phyloP scores from a whole-genome alignment of 2,888 invertebrate species.

The Andricus quercusramuli region DNA sequence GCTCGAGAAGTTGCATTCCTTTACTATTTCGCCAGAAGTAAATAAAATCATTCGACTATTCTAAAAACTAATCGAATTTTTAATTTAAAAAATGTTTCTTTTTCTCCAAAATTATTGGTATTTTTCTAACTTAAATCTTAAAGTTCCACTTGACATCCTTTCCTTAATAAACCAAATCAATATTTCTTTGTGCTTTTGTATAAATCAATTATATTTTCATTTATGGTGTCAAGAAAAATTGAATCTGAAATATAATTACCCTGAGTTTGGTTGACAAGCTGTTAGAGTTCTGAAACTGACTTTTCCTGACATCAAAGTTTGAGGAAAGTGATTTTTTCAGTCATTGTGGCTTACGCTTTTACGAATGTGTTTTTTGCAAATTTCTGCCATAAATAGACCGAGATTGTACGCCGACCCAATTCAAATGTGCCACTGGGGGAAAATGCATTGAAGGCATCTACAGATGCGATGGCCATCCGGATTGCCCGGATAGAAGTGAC shows the following conservation, averaged over 20 bases:
- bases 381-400: conserved; percentile 70
- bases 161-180: neutral
- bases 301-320: neutral
- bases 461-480: conserved; percentile 80
- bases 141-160: neutral
- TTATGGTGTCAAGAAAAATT: neutral
- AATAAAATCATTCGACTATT: conserved; percentile 24
- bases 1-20: conserved; percentile 25
- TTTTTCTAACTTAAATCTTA: neutral
- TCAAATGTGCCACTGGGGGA: conserved; percentile 80
- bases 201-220: neutral
- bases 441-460: conserved; percentile 79
- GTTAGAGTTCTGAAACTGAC: neutral
- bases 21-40: conserved; percentile 21
- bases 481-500: conserved; percentile 82
- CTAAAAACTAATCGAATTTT: neutral
- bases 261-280: neutral
- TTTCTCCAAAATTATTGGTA: neutral
- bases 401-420: conserved; percentile 79
- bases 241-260: no score
- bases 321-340: neutral
- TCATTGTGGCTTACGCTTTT: conserved; percentile 59
- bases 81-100: neutral
- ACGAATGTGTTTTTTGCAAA: conserved; percentile 53
- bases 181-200: neutral